Percentiles rank a stretch among this genome's conserved stretches.
phyloP scores from a whole-genome alignment of 2,888 invertebrate genomes.

The Amphipyra tragopoginis region DNA sequence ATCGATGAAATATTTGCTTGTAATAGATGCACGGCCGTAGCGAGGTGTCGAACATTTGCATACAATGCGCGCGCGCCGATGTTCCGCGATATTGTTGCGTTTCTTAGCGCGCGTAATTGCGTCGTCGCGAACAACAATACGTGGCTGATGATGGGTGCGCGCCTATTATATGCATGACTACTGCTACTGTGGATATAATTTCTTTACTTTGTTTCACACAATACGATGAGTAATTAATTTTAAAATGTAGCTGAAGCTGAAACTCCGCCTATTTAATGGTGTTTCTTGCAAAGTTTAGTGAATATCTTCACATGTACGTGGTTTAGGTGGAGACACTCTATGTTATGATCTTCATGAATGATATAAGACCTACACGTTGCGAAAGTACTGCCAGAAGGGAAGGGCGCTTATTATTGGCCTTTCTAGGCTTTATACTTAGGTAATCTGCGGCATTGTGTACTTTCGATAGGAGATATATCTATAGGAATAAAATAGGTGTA shows the following conservation, averaged over 20 bases:
- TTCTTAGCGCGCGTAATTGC: conserved; percentile 57
- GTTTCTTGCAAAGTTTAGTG: background rate
- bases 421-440: too few relatives aligned
- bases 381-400: too few relatives aligned
- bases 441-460: too few relatives aligned
- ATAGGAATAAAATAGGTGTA: too few relatives aligned
- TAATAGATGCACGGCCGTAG: conserved; percentile 27
- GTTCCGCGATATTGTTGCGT: conserved; percentile 52
- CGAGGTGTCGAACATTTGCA: conserved; percentile 66
- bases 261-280: background rate
- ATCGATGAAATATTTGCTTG: conserved; percentile 29
- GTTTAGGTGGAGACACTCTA: background rate
- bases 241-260: background rate
- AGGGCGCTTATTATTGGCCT: too few relatives aligned
- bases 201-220: background rate
- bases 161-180: background rate
- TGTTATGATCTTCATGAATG: too few relatives aligned
- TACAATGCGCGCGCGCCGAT: conserved; percentile 68
- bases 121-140: conserved; percentile 12
- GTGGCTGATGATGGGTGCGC: conserved; percentile 22
- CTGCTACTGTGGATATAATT: background rate
- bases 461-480: too few relatives aligned
- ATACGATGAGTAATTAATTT: background rate
- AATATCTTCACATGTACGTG: background rate
- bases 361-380: too few relatives aligned